Evolutionary conservation across 2,888 invertebrate species (phyloP).

Genomic region (Anoplius nigerrimus): DNA sequence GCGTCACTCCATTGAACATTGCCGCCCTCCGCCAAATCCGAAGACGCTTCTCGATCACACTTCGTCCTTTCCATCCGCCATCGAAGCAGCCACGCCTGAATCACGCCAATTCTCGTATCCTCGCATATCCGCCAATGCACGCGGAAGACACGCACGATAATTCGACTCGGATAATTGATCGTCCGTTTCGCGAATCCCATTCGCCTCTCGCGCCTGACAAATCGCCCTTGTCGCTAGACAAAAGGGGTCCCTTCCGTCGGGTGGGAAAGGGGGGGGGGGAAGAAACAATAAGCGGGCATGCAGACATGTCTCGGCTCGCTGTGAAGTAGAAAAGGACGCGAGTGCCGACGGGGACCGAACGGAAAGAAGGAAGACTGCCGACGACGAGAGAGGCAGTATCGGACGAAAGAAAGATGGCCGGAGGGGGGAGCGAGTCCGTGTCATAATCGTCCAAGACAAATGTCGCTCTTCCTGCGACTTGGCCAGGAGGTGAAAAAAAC

Average conservation of each 20-base stretch:
- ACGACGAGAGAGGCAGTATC: no score
- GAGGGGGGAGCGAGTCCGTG: conserved; percentile 10
- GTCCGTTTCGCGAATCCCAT: conserved; percentile 16
- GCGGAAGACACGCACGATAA: no score
- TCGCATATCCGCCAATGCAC: no score
- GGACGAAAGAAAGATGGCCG: not conserved
- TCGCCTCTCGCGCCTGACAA: conserved; percentile 30
- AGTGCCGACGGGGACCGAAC: not conserved
- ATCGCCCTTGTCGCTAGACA: conserved; percentile 28
- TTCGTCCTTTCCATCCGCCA: no score
- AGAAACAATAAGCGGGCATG: conserved; percentile 36
- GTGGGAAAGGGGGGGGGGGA: not conserved
- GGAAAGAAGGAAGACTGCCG: conserved; percentile 12
- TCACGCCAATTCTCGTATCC: no score
- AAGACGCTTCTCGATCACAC: no score
- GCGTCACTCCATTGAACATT: no score
- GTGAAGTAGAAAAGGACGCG: not conserved
- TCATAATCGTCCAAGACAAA: conserved; percentile 52
- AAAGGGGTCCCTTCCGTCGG: conserved; percentile 3
- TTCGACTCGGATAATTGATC: not conserved
- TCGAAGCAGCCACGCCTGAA: no score
- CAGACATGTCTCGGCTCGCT: no score
- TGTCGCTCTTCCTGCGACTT: conserved; percentile 41
- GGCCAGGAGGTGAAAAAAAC: not conserved
- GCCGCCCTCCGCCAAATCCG: no score